phyloP scores from a whole-genome alignment of 2,888 invertebrate species.

The Ormia ochracea region DNA sequence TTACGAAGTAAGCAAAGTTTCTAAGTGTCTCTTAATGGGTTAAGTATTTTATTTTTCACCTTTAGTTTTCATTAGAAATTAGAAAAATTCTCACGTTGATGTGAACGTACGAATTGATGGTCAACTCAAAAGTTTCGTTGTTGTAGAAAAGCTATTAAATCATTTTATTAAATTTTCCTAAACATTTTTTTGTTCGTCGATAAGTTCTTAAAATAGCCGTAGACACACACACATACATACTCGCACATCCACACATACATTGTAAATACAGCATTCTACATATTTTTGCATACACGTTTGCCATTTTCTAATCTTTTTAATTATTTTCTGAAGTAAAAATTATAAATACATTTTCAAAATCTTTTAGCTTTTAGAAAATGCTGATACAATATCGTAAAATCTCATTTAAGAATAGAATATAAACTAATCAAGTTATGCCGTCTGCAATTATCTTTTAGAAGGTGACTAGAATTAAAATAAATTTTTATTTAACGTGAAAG shows the following conservation, averaged over 20 bases:
- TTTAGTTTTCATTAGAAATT: slow-evolving; percentile 35
- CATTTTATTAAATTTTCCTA: slow-evolving; percentile 31
- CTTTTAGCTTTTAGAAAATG: not conserved
- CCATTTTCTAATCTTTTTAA: not conserved
- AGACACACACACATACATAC: no score
- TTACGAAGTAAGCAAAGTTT: not conserved
- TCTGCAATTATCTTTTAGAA: not conserved
- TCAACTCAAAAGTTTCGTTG: not conserved
- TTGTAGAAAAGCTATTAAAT: slow-evolving; percentile 35
- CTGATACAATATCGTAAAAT: not conserved
- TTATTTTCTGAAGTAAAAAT: not conserved
- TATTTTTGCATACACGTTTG: not conserved
- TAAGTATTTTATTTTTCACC: slow-evolving; percentile 44
- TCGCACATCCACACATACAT: no score
- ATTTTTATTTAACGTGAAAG: no score
- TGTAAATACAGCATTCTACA: not conserved
- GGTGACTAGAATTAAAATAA: not conserved
- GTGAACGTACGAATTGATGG: slow-evolving; percentile 50
- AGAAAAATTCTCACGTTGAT: slow-evolving; percentile 46
- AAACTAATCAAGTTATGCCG: not conserved
- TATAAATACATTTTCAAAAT: not conserved
- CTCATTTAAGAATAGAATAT: not conserved
- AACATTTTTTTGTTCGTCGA: not conserved
- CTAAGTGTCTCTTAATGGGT: slow-evolving; percentile 39
- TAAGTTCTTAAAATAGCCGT: slow-evolving; percentile 30